Evolutionary conservation across 2,113 vertebrate genomes (phyloP), one percentile per base, ranked within the genome.

Genomic region (Choloepus hoffmanni): DNA sequence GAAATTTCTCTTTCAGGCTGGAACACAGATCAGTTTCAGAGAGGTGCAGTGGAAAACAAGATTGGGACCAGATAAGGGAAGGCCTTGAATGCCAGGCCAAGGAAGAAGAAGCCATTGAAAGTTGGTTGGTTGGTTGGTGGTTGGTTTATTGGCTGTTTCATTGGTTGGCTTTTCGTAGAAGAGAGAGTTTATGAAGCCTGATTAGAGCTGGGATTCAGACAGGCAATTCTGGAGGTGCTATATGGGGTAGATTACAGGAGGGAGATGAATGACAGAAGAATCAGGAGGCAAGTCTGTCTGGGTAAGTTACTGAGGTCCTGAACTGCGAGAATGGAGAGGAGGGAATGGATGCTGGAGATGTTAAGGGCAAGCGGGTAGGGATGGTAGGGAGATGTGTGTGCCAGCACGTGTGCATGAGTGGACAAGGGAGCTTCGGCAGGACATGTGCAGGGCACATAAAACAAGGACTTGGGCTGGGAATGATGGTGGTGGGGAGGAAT

Each of bases 301-400:
- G 15, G 10, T n/a, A 33, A 65, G 73, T 23, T 40, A 72, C 63
- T 1, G 26, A 82, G 62, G 33, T 15, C 73, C 55, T 0, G 23
- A 50, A 74, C 78, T 24, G 33, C 30, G 0, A 28, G 24, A 65
- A 81, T 1, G 8, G 24, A 50, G 9, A 88, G 67, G 15, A 94
- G 19, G 48, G 23, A 23, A 28, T 12, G 10, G 67, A 77, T 72
- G 60, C 65, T n/a, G 0, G 60, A 33, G 33, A 72, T 58, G 60
- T 82, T 60, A 60, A 16, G 55, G 55, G 19, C 55, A 58, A 18
- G 3, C 5, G 55, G 55, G 55, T 58, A 3, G 55, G 55, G 55
- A 58, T 16, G 18, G 11, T 0, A 0, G 72, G 45, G 9, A 36
- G 43, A 77, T 8, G 13, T n/a, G 53, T 10, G 0, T 45, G 30